Evolutionary conservation across 2,113 vertebrate species (phyloP), one percentile per base, ranked within the genome.

Genomic region (Neomonachus schauinslandi): DNA sequence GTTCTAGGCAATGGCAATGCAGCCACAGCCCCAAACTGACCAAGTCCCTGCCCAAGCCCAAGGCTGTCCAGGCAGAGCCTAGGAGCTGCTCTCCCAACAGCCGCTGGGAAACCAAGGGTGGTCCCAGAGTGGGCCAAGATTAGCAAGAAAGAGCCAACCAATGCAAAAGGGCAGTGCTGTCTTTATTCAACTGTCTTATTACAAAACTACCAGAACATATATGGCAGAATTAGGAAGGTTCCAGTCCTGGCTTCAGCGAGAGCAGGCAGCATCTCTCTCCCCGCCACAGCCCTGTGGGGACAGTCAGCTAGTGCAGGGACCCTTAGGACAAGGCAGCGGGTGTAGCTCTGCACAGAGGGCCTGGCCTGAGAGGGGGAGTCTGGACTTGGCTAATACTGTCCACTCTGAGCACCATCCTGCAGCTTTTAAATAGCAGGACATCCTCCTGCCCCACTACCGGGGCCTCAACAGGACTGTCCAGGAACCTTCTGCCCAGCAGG

Each of bases 181-280:
- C 85, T 97, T 97, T 97, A 97, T 97, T 97, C 42, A 80, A 57
- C 49, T 26, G 21, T 83, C 16, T 86, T 4, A 0, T 15, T 42
- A 84, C 83, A 96, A 13, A 90, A 19, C 9, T 76, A 33, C 51
- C 63, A 46, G 31, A 65, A 63, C 0, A 0, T 6, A 46, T 2
- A n/a, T 5, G 33, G 28, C 39, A 24, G 15, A 39, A 19, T 15
- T 22, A 67, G 46, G 51, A 49, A 65, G 69, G 14, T 13, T 61
- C 55, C 14, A 3, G 21, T 42, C 69, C 76, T 51, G 42, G 93
- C 63, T 69, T 71, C 67, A 3, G 0, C 0, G 1, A 5, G 49
- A 67, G 7, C 14, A 1, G 72, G 42, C 63, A 19, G 46, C 19
- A 49, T 0, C 31, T 57, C 16, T 18, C 31, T 61, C 7, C 10